These are phyloP conservation scores for Mimumesa dahlbomi DNA, from an alignment of 2,888 invertebrate species.

Conservation along the genomic window DNA sequence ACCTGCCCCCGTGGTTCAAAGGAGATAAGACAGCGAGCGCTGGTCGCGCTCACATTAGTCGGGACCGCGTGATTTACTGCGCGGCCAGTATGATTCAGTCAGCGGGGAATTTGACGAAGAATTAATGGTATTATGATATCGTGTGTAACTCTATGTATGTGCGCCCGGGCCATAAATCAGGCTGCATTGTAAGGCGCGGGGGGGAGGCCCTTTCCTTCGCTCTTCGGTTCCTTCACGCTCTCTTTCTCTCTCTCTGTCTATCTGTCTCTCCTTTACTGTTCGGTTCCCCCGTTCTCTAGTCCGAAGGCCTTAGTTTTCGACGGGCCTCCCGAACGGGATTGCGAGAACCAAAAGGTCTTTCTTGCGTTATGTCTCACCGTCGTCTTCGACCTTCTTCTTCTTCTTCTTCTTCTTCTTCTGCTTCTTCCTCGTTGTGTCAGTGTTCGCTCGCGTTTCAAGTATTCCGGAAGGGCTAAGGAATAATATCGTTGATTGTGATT, in stretches of 20 bases:
- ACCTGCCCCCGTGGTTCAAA: conserved; percentile 76
- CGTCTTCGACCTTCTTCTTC: conserved; percentile 45
- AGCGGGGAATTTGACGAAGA: conserved; percentile 81
- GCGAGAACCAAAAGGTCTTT: conserved; percentile 61
- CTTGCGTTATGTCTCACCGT: too few species aligned
- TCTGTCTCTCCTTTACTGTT: conserved; percentile 19
- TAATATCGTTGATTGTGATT: too few species aligned
- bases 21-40: conserved; percentile 75
- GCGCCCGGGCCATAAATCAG: conserved; percentile 79
- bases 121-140: conserved; percentile 81
- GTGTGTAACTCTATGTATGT: conserved; percentile 80
- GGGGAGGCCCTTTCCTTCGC: conserved; percentile 58
- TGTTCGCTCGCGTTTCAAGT: too few species aligned
- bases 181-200: conserved; percentile 77
- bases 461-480: too few species aligned
- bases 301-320: conserved; percentile 80
- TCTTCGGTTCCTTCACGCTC: neutral
- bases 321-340: conserved; percentile 68
- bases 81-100: conserved; percentile 79
- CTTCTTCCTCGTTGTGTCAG: conserved; percentile 19
- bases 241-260: conserved; percentile 10
- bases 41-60: conserved; percentile 78
- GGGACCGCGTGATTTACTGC: conserved; percentile 79
- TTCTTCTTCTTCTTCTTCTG: conserved; percentile 23
- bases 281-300: conserved; percentile 3